Conservation (phyloP, 35 echinoderm and acorn worm species). For the Heliocidaris tuberculata region DNA sequence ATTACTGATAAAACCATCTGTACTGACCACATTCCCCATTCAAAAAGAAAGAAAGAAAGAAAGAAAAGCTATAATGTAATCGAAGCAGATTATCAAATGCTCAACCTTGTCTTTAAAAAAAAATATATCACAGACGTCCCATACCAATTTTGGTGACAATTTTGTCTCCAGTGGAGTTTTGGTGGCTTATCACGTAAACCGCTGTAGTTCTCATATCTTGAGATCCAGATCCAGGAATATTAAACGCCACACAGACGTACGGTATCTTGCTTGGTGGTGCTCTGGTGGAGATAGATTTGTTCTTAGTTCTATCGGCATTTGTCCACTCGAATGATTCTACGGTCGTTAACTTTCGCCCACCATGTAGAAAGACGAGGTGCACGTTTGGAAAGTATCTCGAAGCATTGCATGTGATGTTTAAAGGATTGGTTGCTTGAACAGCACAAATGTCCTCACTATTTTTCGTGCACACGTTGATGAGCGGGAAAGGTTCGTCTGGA, state of each 20-base stretch:
- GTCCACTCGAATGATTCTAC: not conserved
- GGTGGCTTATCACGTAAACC: too few species aligned
- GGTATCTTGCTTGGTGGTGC: not conserved
- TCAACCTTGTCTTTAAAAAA: too few species aligned
- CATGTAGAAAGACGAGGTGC: not conserved
- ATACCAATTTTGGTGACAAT: too few species aligned
- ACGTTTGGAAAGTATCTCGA: not conserved
- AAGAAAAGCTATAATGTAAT: too few species aligned
- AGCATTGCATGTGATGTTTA: not conserved
- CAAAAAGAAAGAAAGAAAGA: too few species aligned
- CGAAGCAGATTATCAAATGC: too few species aligned
- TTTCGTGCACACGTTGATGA: not conserved
- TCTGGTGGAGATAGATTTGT: not conserved
- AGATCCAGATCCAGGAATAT: not conserved
- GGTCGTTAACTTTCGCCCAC: not conserved
- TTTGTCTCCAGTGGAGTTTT: too few species aligned
- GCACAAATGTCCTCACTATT: not conserved
- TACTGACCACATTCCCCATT: too few species aligned
- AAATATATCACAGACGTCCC: too few species aligned
- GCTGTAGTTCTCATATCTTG: not conserved
- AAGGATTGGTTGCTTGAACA: not conserved
- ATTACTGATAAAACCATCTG: too few species aligned
- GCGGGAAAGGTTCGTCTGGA: not conserved
- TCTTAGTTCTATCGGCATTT: not conserved
- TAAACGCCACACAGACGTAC: not conserved